Base-by-base conservation (phyloP, 1,140 invertebrate genomes). In the Pygmarrhopalites habei region DNA sequence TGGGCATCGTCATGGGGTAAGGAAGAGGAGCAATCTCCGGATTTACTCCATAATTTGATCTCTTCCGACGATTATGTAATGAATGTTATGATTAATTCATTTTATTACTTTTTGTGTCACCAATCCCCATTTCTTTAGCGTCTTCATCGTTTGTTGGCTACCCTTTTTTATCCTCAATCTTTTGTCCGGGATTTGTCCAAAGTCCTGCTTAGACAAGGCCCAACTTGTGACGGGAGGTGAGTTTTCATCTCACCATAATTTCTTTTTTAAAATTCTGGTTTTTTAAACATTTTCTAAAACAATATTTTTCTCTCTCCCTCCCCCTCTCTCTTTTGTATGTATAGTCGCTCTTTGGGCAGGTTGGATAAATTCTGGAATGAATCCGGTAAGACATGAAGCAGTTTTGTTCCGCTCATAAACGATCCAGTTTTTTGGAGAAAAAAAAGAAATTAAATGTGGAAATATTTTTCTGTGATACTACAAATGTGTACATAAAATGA, bases 81-180 rank as follows among this genome's bases (percentile, higher is more conserved):
- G n/a, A n/a, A n/a, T n/a, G n/a, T n/a, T n/a, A n/a, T 43, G 12
- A 43, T 14, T n/a, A 43, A 43, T 43, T 43, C 14, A 43, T 43
- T 43, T 43, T 15, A n/a, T n/a, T 51, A 21, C 49, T 12, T n/a
- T n/a, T 43, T 43, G 14, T 43, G 83, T 85, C 44, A 83, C n/a
- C n/a, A n/a, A n/a, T n/a, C n/a, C n/a, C n/a, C n/a, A n/a, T n/a
- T n/a, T n/a, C n/a, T n/a, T n/a, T 74, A 96, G 96, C n/a, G 94
- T 96, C 32, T 99, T 99, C 76, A 95, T 68, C 19, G 52, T 64
- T 39, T 68, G 62, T 46, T 64, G 66, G 66, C 79, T 97, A 66
- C 96, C 96, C 35, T 99, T 99, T 78, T 99, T 99, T 77, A 90
- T 97, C 46, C 88, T 97, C 58, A 98, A 98, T 76, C 81, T 94